phyloP scores from a whole-genome alignment of 2,888 invertebrate genomes.

The Hypolimnas misippus region DNA sequence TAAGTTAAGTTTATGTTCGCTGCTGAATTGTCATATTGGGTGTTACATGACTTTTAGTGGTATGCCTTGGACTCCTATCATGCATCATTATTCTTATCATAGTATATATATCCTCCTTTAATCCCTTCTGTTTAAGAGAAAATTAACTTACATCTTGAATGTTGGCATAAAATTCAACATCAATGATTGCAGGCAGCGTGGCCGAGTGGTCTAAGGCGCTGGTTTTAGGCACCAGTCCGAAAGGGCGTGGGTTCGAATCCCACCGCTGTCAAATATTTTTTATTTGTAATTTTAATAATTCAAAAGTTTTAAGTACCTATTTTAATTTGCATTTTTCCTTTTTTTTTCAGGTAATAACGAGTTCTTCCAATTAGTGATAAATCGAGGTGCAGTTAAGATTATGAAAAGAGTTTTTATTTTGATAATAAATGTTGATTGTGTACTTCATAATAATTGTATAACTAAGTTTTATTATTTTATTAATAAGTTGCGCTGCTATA shows the following conservation, averaged over 20 bases:
- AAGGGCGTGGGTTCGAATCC: conserved; percentile 85
- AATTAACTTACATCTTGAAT: conserved; percentile 1
- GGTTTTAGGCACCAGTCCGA: conserved; percentile 95
- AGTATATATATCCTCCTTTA: too few relatives aligned
- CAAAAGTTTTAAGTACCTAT: neutral
- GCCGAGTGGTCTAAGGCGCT: conserved; percentile 96
- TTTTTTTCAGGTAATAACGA: conserved; percentile 21
- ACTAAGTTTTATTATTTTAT: too few relatives aligned
- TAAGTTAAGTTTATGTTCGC: too few relatives aligned
- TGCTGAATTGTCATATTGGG: too few relatives aligned
- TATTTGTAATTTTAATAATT: neutral
- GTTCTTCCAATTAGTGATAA: neutral
- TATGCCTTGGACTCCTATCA: too few relatives aligned
- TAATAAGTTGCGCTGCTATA: too few relatives aligned
- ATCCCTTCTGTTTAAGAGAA: too few relatives aligned
- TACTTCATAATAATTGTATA: too few relatives aligned
- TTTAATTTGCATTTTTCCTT: neutral
- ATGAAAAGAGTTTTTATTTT: too few relatives aligned
- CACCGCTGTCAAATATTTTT: conserved; percentile 74
- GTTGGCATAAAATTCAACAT: neutral
- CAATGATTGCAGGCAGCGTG: conserved; percentile 87
- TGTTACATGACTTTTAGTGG: too few relatives aligned
- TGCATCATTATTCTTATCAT: too few relatives aligned
- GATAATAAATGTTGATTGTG: too few relatives aligned
- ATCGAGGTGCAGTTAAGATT: conserved; percentile 11